Conservation (phyloP, 2,888 invertebrate genomes). For the Maniola hyperantus region DNA sequence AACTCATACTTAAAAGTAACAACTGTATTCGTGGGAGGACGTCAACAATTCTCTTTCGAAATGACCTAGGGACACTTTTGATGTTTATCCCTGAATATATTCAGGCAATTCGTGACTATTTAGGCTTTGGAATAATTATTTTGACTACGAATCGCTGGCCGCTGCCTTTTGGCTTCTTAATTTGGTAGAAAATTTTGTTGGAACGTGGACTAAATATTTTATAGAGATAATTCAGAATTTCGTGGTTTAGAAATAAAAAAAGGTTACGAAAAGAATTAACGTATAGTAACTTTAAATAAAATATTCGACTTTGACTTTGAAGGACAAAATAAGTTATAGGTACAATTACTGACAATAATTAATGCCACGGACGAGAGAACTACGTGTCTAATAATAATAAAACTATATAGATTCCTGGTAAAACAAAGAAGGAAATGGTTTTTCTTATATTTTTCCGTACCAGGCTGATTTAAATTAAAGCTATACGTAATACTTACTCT, state of each 20-base stretch:
- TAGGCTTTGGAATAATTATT: slow-evolving; percentile 30
- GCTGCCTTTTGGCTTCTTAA: slow-evolving; percentile 2
- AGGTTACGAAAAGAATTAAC: neutral
- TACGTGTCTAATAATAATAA: too few relatives aligned
- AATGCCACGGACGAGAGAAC: too few relatives aligned
- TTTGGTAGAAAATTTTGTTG: neutral
- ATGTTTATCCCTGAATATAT: slow-evolving; percentile 35
- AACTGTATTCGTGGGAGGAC: slow-evolving; percentile 43
- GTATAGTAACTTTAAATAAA: too few relatives aligned
- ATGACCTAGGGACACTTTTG: slow-evolving; percentile 36
- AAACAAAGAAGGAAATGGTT: too few relatives aligned
- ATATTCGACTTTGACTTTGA: too few relatives aligned
- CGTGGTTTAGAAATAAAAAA: neutral
- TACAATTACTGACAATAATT: too few relatives aligned
- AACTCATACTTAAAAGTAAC: too few relatives aligned
- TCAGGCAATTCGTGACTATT: slow-evolving; percentile 32
- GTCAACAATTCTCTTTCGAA: slow-evolving; percentile 38
- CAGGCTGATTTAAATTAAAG: too few relatives aligned
- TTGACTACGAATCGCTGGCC: neutral
- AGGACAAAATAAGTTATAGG: too few relatives aligned
- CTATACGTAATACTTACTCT: too few relatives aligned
- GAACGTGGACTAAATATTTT: neutral
- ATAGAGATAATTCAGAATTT: neutral
- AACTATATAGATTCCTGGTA: too few relatives aligned
- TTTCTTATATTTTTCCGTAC: too few relatives aligned